Evolutionary conservation across 2,888 invertebrate genomes (phyloP).

Genomic region (Lasius platythorax): DNA sequence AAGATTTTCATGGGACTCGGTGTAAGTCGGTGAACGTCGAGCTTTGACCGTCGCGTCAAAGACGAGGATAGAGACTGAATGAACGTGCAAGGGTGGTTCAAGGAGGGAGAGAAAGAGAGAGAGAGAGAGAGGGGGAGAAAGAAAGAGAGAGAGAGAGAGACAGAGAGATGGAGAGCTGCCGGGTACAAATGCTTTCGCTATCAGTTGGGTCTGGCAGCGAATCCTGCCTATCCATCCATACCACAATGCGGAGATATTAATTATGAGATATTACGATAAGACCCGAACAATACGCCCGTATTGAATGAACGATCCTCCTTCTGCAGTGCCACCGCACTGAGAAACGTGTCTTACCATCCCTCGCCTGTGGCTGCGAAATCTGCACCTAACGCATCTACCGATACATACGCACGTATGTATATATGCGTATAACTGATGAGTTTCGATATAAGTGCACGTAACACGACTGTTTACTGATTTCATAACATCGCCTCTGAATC

Average conservation of each 20-base stretch:
- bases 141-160: constrained; percentile 40
- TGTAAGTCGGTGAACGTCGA: constrained; percentile 47
- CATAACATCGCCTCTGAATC: constrained; percentile 54
- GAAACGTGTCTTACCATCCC: constrained; percentile 76
- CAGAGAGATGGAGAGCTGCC: constrained; percentile 64
- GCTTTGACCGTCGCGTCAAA: constrained; percentile 57
- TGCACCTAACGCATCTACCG: constrained; percentile 61
- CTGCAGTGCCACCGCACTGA: constrained; percentile 66
- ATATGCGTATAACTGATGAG: constrained; percentile 60
- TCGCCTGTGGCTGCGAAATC: constrained; percentile 57
- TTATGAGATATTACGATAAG: constrained; percentile 86
- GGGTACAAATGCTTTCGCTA: constrained; percentile 83
- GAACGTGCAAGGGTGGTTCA: background rate
- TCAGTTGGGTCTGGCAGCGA: constrained; percentile 84
- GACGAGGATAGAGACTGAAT: constrained; percentile 53
- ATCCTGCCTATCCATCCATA: constrained; percentile 85
- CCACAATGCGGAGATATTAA: constrained; percentile 86
- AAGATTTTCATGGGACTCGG: constrained; percentile 58
- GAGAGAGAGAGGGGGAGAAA: constrained; percentile 34
- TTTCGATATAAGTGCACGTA: constrained; percentile 55
- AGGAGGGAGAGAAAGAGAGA: constrained; percentile 12
- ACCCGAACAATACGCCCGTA: constrained; percentile 86
- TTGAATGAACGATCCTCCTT: constrained; percentile 83
- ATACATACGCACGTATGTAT: constrained; percentile 50
- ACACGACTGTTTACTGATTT: constrained; percentile 66